These are phyloP conservation scores for Nannoperca australis DNA, from an alignment of 2,797 vertebrate genomes.

Conservation along the genomic window DNA sequence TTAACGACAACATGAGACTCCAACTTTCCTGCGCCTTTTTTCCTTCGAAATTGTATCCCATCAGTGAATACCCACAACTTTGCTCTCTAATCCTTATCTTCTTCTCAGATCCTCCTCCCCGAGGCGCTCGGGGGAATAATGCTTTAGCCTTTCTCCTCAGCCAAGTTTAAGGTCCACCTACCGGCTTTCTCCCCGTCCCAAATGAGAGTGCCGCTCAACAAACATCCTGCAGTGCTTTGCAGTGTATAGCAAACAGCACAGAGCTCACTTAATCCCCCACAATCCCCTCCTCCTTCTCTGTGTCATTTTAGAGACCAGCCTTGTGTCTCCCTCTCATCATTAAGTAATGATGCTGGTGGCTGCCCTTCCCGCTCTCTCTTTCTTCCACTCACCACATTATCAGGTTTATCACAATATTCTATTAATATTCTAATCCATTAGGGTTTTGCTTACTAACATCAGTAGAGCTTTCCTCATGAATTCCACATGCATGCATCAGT, in stretches of 20 bases:
- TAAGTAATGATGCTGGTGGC: constrained; percentile 71
- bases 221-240: constrained; percentile 78
- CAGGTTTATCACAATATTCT: constrained; percentile 55
- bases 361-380: constrained; percentile 45
- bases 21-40: constrained; percentile 43
- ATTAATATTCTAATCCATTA: constrained; percentile 58
- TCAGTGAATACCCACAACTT: constrained; percentile 49
- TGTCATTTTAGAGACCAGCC: constrained; percentile 80
- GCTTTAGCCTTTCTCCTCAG: constrained; percentile 44
- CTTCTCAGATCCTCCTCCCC: constrained; percentile 58
- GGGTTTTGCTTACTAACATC: constrained; percentile 48
- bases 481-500: constrained; percentile 50
- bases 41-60: constrained; percentile 56
- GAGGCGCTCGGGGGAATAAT: constrained; percentile 38
- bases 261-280: constrained; percentile 82
- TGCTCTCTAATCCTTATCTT: constrained; percentile 67
- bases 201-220: constrained; percentile 69
- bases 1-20: constrained; percentile 41
- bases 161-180: constrained; percentile 66
- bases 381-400: constrained; percentile 40
- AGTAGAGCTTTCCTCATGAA: constrained; percentile 55
- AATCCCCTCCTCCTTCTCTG: constrained; percentile 76
- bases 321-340: constrained; percentile 77
- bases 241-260: constrained; percentile 76
- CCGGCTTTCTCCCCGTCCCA: constrained; percentile 60